phyloP scores from a whole-genome alignment of 2,888 invertebrate genomes.

The Leucania comma region DNA sequence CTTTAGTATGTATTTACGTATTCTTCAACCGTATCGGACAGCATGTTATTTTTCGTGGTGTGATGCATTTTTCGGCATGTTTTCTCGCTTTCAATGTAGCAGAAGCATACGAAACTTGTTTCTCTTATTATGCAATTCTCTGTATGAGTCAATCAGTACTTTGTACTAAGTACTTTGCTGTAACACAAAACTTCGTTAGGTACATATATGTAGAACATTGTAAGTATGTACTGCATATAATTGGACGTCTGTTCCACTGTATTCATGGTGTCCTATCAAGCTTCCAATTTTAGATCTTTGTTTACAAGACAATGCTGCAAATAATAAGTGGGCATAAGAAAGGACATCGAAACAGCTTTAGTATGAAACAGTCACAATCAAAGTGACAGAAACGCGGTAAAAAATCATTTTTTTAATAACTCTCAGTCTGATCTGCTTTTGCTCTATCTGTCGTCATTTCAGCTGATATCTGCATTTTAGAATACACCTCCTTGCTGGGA shows the following conservation, averaged over 20 bases:
- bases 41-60: constrained; percentile 14
- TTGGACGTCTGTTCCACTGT: neutral
- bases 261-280: neutral
- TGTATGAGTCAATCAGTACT: constrained; percentile 1
- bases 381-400: neutral
- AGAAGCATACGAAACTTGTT: constrained; percentile 21
- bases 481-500: neutral
- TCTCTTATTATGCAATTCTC: constrained; percentile 4
- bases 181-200: neutral
- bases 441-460: neutral
- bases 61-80: constrained; percentile 10
- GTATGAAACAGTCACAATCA: neutral
- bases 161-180: neutral
- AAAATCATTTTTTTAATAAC: neutral
- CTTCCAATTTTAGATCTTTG: neutral
- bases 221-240: neutral
- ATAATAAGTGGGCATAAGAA: neutral
- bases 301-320: neutral
- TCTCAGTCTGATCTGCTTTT: neutral
- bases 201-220: neutral
- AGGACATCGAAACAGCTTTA: neutral
- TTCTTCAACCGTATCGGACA: constrained; percentile 18
- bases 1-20: constrained; percentile 32
- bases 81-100: constrained; percentile 1
- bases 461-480: constrained; percentile 2